phyloP scores from a whole-genome alignment of 2,888 invertebrate genomes.

The Neoascia interrupta region DNA sequence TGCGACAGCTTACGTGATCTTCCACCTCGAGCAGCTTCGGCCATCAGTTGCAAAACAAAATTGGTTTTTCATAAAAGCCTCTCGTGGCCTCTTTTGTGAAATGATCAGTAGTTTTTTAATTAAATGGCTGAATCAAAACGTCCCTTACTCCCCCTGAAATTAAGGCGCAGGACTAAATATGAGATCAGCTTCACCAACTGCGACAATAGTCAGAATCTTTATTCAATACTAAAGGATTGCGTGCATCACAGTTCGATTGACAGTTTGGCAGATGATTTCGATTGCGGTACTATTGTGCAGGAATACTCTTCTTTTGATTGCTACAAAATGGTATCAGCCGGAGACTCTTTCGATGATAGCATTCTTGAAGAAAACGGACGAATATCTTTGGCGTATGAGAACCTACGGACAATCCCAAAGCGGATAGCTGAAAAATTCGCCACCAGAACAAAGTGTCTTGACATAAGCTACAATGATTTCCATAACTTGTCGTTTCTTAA shows the following conservation, averaged over 20 bases:
- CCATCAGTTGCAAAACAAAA: neutral
- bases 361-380: conserved; percentile 81
- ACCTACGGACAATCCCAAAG: conserved; percentile 83
- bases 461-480: conserved; percentile 87
- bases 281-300: conserved; percentile 71
- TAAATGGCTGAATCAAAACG: too few relatives aligned
- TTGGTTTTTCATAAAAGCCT: too few relatives aligned
- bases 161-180: conserved; percentile 28
- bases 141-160: too few relatives aligned
- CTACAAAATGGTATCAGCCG: conserved; percentile 74
- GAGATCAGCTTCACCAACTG: conserved; percentile 47
- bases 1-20: neutral
- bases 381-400: conserved; percentile 86
- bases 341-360: conserved; percentile 74
- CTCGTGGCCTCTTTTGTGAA: neutral
- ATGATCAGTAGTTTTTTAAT: neutral
- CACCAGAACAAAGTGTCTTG: conserved; percentile 83
- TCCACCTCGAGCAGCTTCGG: neutral
- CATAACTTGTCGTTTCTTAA: conserved; percentile 87
- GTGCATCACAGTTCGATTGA: conserved; percentile 75
- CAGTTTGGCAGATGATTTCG: conserved; percentile 73
- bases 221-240: conserved; percentile 75
- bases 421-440: conserved; percentile 84
- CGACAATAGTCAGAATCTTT: conserved; percentile 53
- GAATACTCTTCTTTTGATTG: conserved; percentile 66